phyloP scores from a whole-genome alignment of 2,113 vertebrate genomes.

The Petrocephalus microphthalmus region DNA sequence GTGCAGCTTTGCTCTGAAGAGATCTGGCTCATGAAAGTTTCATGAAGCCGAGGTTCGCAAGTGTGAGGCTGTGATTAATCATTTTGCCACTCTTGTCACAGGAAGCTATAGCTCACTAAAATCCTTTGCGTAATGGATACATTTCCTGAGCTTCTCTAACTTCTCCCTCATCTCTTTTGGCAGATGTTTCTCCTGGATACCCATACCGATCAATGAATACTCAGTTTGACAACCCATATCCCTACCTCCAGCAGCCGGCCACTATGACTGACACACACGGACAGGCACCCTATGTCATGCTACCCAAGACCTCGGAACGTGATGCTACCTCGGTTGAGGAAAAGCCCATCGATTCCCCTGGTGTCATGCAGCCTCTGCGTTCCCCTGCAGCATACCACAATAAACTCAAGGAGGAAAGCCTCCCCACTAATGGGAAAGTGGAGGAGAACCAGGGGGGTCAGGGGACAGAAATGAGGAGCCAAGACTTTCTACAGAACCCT shows the following conservation, averaged over 20 bases:
- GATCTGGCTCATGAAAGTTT: slow-evolving; percentile 46
- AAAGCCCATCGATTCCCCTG: slow-evolving; percentile 62
- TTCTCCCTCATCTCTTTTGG: slow-evolving; percentile 33
- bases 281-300: slow-evolving; percentile 59
- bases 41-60: slow-evolving; percentile 35
- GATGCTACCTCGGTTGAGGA: slow-evolving; percentile 64
- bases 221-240: slow-evolving; percentile 73
- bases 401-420: slow-evolving; percentile 31
- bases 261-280: slow-evolving; percentile 62
- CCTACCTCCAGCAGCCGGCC: slow-evolving; percentile 73
- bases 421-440: slow-evolving; percentile 30
- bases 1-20: slow-evolving; percentile 33
- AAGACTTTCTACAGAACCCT: slow-evolving; percentile 25
- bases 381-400: slow-evolving; percentile 40
- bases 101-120: slow-evolving; percentile 24
- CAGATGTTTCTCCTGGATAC: slow-evolving; percentile 78
- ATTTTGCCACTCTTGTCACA: slow-evolving; percentile 40
- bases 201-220: slow-evolving; percentile 77
- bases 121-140: slow-evolving; percentile 30
- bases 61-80: slow-evolving; percentile 39
- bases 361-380: slow-evolving; percentile 57
- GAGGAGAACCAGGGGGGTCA: slow-evolving; percentile 1
- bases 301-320: slow-evolving; percentile 61
- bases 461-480: not conserved
- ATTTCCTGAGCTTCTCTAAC: slow-evolving; percentile 28